Base-by-base conservation (phyloP, 2,888 invertebrate genomes). In the Eupeodes luniger region DNA sequence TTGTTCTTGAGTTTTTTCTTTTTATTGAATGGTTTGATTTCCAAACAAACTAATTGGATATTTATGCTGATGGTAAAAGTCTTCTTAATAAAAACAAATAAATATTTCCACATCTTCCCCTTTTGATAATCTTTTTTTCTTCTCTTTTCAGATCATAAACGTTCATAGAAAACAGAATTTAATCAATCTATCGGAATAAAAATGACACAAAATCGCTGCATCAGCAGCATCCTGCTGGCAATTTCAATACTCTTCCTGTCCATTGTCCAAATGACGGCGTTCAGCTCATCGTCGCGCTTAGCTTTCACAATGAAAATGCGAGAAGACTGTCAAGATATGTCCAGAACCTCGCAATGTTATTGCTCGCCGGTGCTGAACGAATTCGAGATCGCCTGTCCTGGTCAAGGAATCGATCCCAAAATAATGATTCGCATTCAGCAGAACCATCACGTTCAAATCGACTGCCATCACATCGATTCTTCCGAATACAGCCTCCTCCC, bases 321-420 rank as follows among this genome's bases (percentile, higher is more conserved):
- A 1, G 91, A 92, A 57, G 92, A 92, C 12, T 93, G 93, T 74
- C 91, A 89, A 55, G 91, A 92, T 61, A 80, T 93, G 4, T 91
- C 91, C 19, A 89, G 89, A 14, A 90, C 85, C 11, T 90, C 91
- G 0, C 77, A 91, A 10, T 93, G 93, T 62, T 91, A 91, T 47
- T 93, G 93, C 61, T 91, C 92, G 4, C 91, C 91, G 7, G 90
- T 91, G n/a, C 80, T 91, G 19, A 90, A 90, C 12, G 93, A 93
- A 14, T 92, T 91, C 57, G 93, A 93, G 81, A 91, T 94, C 47
- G 91, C 91, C 57, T 94, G 94, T 85, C 93, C 93, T 4, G 89
- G 89, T 2, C 90, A 90, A 16, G 90, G 84, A 27, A 75, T 74
- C 14, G 92, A 92, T 81, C 92, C 92, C 10, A 91, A 91, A 9